Percentiles rank a stretch among this genome's conserved stretches.
Evolutionary conservation across 2,888 invertebrate species (phyloP).

Genomic region (Cheilosia pagana): DNA sequence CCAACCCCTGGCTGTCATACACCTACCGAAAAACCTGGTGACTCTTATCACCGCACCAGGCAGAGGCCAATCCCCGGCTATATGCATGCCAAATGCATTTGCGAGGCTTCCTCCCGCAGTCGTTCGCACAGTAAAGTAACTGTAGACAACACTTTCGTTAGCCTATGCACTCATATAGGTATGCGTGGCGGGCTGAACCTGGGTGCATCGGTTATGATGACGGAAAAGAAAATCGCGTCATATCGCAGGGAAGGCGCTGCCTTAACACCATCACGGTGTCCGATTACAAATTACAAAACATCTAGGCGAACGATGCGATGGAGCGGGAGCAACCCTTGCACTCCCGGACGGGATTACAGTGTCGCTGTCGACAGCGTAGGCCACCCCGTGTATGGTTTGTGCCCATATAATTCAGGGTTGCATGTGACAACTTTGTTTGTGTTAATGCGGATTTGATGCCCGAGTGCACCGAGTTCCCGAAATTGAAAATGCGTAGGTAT

Average conservation of each 20-base stretch:
- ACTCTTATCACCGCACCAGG: slow-evolving; percentile 61
- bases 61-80: slow-evolving; percentile 57
- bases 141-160: slow-evolving; percentile 57
- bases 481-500: slow-evolving; percentile 25
- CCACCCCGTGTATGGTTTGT: slow-evolving; percentile 15
- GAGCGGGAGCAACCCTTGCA: slow-evolving; percentile 65
- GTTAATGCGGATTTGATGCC: slow-evolving; percentile 28
- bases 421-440: slow-evolving; percentile 38
- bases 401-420: slow-evolving; percentile 54
- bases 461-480: slow-evolving; percentile 38
- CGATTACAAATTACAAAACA: slow-evolving; percentile 59
- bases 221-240: slow-evolving; percentile 35
- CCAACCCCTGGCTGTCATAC: slow-evolving; percentile 32
- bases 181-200: slow-evolving; percentile 27
- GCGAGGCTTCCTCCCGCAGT: slow-evolving; percentile 44
- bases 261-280: slow-evolving; percentile 50
- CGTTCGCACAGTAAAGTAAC: slow-evolving; percentile 34
- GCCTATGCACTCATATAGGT: slow-evolving; percentile 27
- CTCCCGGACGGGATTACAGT: slow-evolving; percentile 65
- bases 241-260: background rate
- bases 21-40: slow-evolving; percentile 68
- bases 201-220: slow-evolving; percentile 42
- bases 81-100: slow-evolving; percentile 64
- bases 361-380: slow-evolving; percentile 43
- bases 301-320: slow-evolving; percentile 43